phyloP scores from a whole-genome alignment of 2,113 vertebrate genomes.

The Australoheros scitulus region DNA sequence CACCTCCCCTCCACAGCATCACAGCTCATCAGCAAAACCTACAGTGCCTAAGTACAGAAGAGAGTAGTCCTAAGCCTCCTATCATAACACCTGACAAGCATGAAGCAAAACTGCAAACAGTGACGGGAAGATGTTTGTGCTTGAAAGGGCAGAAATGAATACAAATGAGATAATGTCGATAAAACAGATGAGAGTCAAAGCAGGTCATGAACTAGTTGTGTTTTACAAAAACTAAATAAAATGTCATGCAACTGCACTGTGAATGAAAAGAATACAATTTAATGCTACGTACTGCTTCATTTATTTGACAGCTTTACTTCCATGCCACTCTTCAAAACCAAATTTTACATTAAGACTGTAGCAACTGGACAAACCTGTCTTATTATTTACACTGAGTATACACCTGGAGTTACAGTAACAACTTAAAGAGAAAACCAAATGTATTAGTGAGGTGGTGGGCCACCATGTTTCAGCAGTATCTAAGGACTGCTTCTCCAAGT shows the following conservation, averaged over 20 bases:
- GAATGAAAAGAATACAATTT: background rate
- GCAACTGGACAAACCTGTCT: too few relatives aligned
- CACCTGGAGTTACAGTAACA: background rate
- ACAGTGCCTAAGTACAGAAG: background rate
- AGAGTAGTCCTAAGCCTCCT: background rate
- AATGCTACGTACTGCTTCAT: background rate
- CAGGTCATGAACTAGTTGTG: background rate
- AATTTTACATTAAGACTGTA: background rate
- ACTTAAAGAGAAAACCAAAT: background rate
- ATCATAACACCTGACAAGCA: background rate
- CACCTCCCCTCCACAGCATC: background rate
- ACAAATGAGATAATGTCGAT: background rate
- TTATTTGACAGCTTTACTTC: background rate
- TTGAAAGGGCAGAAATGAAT: constrained; percentile 10
- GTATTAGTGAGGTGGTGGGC: background rate
- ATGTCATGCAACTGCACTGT: background rate
- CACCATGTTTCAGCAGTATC: background rate
- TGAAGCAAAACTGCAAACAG: background rate
- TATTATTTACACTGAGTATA: background rate
- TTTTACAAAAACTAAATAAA: background rate
- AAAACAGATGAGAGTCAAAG: background rate
- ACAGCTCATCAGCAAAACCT: constrained; percentile 18
- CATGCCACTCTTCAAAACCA: too few relatives aligned
- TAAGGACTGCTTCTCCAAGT: too few relatives aligned
- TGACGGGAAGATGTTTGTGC: background rate